These are phyloP conservation scores for Amazona guildingii DNA, from an alignment of 2,113 vertebrate genomes.

Conservation along the genomic window DNA sequence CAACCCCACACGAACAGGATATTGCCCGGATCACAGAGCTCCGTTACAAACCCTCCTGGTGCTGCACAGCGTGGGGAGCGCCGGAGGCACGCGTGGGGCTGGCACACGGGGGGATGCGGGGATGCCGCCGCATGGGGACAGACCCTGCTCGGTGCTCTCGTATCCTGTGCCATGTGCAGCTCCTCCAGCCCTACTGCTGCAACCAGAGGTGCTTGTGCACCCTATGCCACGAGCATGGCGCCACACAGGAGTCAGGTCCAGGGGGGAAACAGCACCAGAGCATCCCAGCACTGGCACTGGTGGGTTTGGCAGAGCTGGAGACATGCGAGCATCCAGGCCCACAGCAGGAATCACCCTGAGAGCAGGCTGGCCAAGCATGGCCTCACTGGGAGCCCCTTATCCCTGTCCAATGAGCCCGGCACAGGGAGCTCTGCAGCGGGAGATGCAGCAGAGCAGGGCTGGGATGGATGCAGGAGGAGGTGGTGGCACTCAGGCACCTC, in stretches of 20 bases:
- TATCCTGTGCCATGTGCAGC: accelerated
- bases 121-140: accelerated
- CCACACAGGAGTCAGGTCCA: accelerated
- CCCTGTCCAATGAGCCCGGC: accelerated
- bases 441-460: neutral
- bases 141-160: neutral
- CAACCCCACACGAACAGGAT: constrained; percentile 55
- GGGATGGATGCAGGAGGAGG: neutral
- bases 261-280: accelerated
- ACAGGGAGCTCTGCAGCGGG: neutral
- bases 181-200: accelerated
- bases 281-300: accelerated
- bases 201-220: neutral
- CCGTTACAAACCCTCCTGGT: constrained; percentile 31
- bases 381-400: neutral
- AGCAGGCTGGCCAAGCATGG: neutral
- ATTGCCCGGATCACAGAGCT: constrained; percentile 46
- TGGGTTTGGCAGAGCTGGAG: neutral
- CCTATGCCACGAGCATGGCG: accelerated
- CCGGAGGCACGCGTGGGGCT: neutral
- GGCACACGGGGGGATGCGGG: neutral
- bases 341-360: accelerated
- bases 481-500: constrained; percentile 2
- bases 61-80: neutral
- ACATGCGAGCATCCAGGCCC: neutral